phyloP scores from a whole-genome alignment of 1,140 invertebrate genomes.

The Venustaconcha ellipsiformis region DNA sequence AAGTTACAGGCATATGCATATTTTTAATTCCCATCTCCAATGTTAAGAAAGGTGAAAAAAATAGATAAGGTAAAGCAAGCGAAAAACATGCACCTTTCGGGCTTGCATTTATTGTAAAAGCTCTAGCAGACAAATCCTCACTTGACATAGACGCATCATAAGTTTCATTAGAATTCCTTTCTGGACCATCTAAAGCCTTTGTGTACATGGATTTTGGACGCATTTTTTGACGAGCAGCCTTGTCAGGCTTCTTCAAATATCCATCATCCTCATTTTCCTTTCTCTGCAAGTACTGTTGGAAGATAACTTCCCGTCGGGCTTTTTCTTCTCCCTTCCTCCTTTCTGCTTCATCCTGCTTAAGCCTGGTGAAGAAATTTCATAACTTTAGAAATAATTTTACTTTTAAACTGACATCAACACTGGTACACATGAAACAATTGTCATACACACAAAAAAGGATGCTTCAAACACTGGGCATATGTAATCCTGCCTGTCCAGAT shows the following conservation, averaged over 20 bases:
- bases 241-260: background rate
- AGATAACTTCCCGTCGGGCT: conserved; percentile 84
- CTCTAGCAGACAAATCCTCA: conserved; percentile 15
- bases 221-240: conserved; percentile 15
- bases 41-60: too few relatives aligned
- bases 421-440: too few relatives aligned
- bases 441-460: too few relatives aligned
- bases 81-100: too few relatives aligned
- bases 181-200: conserved; percentile 18
- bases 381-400: background rate
- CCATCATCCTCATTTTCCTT: conserved; percentile 80
- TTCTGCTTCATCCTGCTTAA: conserved; percentile 85
- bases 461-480: too few relatives aligned
- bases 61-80: too few relatives aligned
- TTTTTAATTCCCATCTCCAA: too few relatives aligned
- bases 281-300: conserved; percentile 94
- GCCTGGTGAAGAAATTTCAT: conserved; percentile 68
- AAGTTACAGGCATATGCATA: too few relatives aligned
- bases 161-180: conserved; percentile 21
- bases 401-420: too few relatives aligned
- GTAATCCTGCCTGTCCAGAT: too few relatives aligned
- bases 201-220: conserved; percentile 56
- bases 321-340: conserved; percentile 93
- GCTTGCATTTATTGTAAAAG: background rate
- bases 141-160: conserved; percentile 2